Conservation (phyloP, 1,140 invertebrate species). For the Akabosia matsudoensis region DNA sequence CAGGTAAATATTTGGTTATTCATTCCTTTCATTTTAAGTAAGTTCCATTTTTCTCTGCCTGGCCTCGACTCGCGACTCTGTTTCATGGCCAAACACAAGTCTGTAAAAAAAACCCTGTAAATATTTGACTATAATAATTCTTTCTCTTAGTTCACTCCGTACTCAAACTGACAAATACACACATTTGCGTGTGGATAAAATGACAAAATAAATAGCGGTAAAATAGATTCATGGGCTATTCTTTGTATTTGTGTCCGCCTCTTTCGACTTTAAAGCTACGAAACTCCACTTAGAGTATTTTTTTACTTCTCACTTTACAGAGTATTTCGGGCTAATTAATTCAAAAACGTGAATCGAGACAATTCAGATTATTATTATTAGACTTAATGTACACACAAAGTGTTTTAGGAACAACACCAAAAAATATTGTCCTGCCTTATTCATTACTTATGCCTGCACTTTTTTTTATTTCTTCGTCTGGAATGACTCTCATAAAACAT, state of each 20-base stretch:
- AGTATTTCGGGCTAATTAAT: neutral
- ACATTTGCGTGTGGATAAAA: neutral
- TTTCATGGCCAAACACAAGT: neutral
- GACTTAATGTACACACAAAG: no score
- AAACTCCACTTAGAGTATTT: neutral
- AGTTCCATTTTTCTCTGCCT: neutral
- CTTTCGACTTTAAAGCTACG: neutral
- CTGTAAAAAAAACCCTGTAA: no score
- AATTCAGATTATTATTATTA: no score
- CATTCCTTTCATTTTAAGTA: neutral
- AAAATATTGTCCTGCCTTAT: neutral
- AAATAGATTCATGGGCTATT: neutral
- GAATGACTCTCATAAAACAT: constrained; percentile 13
- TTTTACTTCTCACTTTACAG: neutral
- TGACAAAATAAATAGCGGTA: neutral
- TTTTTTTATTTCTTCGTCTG: neutral
- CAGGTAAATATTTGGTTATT: constrained; percentile 15
- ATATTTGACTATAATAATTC: neutral
- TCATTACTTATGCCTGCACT: neutral
- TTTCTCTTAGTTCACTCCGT: neutral
- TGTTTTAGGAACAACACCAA: no score
- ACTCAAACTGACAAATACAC: neutral
- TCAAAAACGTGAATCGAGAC: neutral
- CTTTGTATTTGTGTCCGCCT: neutral
- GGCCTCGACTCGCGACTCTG: neutral